phyloP scores from a whole-genome alignment of 2,113 vertebrate species.

The Scortum barcoo region DNA sequence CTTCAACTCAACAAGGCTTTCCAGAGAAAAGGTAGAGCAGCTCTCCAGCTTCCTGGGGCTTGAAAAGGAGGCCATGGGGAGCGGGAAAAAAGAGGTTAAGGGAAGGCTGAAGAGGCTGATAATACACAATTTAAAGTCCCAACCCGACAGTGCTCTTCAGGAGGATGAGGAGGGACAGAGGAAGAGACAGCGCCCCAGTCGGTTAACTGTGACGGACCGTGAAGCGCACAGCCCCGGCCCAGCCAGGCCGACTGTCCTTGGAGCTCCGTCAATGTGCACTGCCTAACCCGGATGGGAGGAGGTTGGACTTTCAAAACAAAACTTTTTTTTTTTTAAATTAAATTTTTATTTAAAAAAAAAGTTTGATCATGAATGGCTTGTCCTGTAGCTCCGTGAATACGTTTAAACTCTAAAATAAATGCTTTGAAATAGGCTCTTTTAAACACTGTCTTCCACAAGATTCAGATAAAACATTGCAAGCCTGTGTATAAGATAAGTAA shows the following conservation, averaged over 20 bases:
- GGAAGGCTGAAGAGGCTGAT: conserved; percentile 46
- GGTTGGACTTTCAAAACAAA: conserved; percentile 20
- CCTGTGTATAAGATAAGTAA: too few species aligned
- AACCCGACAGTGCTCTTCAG: background rate
- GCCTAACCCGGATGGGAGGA: background rate
- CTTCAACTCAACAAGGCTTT: conserved; percentile 14
- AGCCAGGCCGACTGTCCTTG: conserved; percentile 15
- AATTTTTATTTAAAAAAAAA: background rate
- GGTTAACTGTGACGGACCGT: conserved; percentile 57
- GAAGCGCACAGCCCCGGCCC: conserved; percentile 26
- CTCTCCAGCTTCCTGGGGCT: conserved; percentile 15
- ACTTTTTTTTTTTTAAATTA: too few species aligned
- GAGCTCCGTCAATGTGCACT: background rate
- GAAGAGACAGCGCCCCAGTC: conserved; percentile 78
- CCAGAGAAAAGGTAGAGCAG: conserved; percentile 6
- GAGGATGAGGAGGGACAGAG: conserved; percentile 27
- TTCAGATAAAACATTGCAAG: background rate
- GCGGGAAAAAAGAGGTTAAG: conserved; percentile 37
- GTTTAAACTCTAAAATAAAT: background rate
- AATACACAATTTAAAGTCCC: conserved; percentile 38
- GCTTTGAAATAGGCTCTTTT: too few species aligned
- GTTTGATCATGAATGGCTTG: background rate
- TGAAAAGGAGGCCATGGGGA: conserved; percentile 15
- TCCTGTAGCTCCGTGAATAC: background rate
- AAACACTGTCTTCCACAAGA: background rate